Evolutionary conservation across 2,888 invertebrate genomes (phyloP), one percentile per base, ranked within the genome.

Genomic region (Spodoptera picta): DNA sequence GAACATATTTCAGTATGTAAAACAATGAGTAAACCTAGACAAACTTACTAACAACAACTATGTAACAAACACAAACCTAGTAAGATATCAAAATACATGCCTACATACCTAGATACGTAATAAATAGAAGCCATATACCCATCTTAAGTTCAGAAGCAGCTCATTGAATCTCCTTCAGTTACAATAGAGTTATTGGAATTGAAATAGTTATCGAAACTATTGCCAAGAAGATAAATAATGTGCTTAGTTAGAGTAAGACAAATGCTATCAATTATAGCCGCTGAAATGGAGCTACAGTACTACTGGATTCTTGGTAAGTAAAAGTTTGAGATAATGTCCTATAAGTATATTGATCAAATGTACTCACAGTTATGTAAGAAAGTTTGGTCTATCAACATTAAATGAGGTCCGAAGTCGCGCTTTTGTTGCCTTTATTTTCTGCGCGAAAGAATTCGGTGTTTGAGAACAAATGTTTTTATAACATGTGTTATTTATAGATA

Each of bases 161-260:
- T 65, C 73, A 75, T 69, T 67, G 75, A 69, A 65, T 56, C 56
- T 63, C 62, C 65, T 70, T 69, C 60, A 72, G 53, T 74, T 70
- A 76, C 77, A 79, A 77, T 75, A 65, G 73, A 73, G 56, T 70
- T 76, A 76, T 79, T 73, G 68, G 65, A 76, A 76, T 77, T 79
- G 79, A 73, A 77, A 79, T 79, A 79, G 79, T 77, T 77, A 65
- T 66, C 51, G 65, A 70, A 77, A 77, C 79, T 79, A 76, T 79
- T 79, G 60, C 68, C 58, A 60, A 68, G 65, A 79, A 58, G 65
- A 79, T 79, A 79, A 77, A 76, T 79, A 73, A 76, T 79, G 65
- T 66, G 51, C 68, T 73, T 76, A 73, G 77, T 76, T 73, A 48
- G 56, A 65, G 58, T 67, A 72, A 58, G 69, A 69, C 62, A 64